These are phyloP conservation scores for Neotragus moschatus DNA, from an alignment of 2,113 vertebrate genomes.

Conservation along the genomic window DNA sequence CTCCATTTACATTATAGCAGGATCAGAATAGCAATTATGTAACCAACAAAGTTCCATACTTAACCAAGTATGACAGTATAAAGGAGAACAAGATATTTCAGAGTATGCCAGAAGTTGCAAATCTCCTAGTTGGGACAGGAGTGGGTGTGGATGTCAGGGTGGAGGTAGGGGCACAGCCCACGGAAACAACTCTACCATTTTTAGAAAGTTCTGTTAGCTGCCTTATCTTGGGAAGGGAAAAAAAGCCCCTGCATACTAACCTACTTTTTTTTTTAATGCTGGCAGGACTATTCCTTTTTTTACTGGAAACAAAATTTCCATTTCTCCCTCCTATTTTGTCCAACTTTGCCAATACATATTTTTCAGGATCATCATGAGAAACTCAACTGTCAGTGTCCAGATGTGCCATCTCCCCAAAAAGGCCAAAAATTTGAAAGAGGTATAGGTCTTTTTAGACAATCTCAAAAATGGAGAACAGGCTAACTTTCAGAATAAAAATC, in stretches of 20 bases:
- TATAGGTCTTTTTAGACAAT: not conserved
- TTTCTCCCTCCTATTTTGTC: not conserved
- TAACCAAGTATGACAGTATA: not conserved
- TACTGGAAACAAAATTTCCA: not conserved
- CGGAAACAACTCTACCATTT: not conserved
- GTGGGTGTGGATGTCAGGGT: not conserved
- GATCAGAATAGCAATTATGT: not conserved
- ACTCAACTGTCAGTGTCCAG: not conserved
- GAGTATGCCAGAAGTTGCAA: not conserved
- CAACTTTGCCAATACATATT: not conserved
- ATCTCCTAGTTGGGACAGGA: not conserved
- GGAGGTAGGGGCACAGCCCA: not conserved
- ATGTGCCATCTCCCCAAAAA: not conserved
- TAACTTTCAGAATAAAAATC: constrained; percentile 7
- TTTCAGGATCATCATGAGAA: not conserved
- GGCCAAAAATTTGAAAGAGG: not conserved
- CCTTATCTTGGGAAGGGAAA: not conserved
- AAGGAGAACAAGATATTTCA: not conserved
- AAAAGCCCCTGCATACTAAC: not conserved
- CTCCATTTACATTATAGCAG: not conserved
- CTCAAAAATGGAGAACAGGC: not conserved
- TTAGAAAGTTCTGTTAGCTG: not conserved
- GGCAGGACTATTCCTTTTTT: not conserved
- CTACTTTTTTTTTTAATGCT: not conserved
- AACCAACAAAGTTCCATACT: not conserved